Base-by-base conservation (phyloP, 2,888 invertebrate genomes). In the Apamea sordens region DNA sequence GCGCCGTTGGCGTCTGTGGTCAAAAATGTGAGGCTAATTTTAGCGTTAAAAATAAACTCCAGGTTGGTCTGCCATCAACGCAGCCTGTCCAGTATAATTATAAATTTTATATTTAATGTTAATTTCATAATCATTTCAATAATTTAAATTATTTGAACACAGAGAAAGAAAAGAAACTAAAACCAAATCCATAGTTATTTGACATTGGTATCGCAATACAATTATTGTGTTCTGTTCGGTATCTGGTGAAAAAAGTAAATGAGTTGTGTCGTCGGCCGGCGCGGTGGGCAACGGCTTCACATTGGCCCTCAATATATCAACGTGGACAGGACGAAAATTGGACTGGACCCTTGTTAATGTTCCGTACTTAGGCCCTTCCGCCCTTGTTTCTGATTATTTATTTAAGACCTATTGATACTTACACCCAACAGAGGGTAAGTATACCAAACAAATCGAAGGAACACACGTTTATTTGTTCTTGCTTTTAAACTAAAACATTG, bases 331-430 rank as follows among this genome's bases (percentile, higher is more conserved):
- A 95, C 94, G 96, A 96, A 96, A 97, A 97, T 97, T 96, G 96
- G 96, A 95, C 95, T 94, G 95, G 95, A 96, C 96, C 96, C 96
- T 95, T 96, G 96, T 96, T 96, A 96, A 96, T 96, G 96, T 96
- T 94, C 94, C 91, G 92, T 94, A 95, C 96, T 96, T 96, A 95
- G 95, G 93, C 93, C 94, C 94, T 94, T 94, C 93, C 94, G 93
- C 93, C 93, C 94, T 93, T 94, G 94, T 95, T 94, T 93, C 94
- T 95, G 95, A 96, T 96, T 96, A 96, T 96, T 96, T 95, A 95
- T 95, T 96, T 96, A 96, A 95, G 94, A 94, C 94, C 94, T 95
- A 95, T 96, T 94, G 96, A 95, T 95, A 94, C 92, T 88, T 87
- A 85, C 86, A 88, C 80, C 87, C 87, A 86, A 80, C 86, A 83